phyloP scores from a whole-genome alignment of 2,888 invertebrate genomes.

The Brachyptera putata region DNA sequence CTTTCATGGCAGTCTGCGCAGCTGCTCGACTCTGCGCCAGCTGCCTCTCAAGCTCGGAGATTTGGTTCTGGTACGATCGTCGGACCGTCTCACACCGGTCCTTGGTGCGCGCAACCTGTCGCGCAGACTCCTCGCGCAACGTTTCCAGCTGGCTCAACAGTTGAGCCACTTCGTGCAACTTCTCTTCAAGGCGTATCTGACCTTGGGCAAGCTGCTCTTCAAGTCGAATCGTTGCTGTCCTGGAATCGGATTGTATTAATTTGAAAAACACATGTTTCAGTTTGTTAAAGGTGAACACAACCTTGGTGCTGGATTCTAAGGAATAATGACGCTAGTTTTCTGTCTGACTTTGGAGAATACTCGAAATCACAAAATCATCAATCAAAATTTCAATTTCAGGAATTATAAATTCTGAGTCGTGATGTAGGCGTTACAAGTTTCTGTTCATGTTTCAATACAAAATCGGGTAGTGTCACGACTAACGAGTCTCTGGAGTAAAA shows the following conservation, averaged over 20 bases:
- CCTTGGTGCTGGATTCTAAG: too few relatives aligned
- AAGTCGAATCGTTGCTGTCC: constrained; percentile 50
- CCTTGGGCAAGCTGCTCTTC: constrained; percentile 57
- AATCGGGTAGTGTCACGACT: too few relatives aligned
- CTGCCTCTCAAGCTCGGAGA: constrained; percentile 63
- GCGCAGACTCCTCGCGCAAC: constrained; percentile 62
- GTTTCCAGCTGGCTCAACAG: constrained; percentile 61
- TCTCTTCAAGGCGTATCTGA: constrained; percentile 60
- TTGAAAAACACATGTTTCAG: too few relatives aligned
- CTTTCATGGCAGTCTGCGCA: constrained; percentile 61
- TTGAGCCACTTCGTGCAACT: constrained; percentile 63
- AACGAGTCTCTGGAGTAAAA: too few relatives aligned
- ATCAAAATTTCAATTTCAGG: too few relatives aligned
- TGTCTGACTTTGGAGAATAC: too few relatives aligned
- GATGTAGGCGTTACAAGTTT: too few relatives aligned
- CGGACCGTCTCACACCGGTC: constrained; percentile 62
- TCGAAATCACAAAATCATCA: too few relatives aligned
- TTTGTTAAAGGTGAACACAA: too few relatives aligned
- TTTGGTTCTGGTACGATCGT: constrained; percentile 59
- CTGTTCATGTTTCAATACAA: too few relatives aligned
- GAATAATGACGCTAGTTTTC: too few relatives aligned
- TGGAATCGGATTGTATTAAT: constrained; percentile 37
- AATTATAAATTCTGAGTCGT: too few relatives aligned
- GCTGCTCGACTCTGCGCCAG: constrained; percentile 60
- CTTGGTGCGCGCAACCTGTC: constrained; percentile 60